Evolutionary conservation across 2,888 invertebrate species (phyloP).

Genomic region (Himalopsyche tibetana): DNA sequence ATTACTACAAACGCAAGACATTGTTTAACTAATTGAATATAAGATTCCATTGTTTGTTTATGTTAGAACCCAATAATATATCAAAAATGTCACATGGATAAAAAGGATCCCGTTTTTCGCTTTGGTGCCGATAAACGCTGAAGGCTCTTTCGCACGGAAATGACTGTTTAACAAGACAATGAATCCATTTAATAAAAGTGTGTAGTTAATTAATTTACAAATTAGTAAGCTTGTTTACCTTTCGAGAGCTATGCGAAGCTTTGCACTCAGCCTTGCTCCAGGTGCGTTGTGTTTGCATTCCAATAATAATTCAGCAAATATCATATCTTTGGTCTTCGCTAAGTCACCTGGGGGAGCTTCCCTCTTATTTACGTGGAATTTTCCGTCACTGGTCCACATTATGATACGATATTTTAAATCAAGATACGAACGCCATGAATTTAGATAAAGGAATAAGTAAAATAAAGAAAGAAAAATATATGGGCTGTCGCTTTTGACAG

Average conservation of each 20-base stretch:
- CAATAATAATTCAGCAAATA: slow-evolving; percentile 80
- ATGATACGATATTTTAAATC: background rate
- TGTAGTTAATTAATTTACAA: background rate
- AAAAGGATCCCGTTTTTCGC: background rate
- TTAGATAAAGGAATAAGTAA: slow-evolving; percentile 31
- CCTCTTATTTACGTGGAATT: slow-evolving; percentile 46
- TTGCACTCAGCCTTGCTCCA: slow-evolving; percentile 79
- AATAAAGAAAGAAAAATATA: slow-evolving; percentile 41
- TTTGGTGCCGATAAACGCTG: background rate
- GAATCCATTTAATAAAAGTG: background rate
- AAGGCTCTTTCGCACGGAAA: background rate
- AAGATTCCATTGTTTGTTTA: background rate
- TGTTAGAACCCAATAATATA: background rate
- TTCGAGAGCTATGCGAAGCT: slow-evolving; percentile 72
- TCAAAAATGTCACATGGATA: too few species aligned
- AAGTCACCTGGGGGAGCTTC: slow-evolving; percentile 49
- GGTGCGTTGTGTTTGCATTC: slow-evolving; percentile 83
- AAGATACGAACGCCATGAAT: background rate
- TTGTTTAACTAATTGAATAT: background rate
- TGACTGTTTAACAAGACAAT: background rate
- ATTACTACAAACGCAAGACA: background rate
- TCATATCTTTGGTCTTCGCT: slow-evolving; percentile 68
- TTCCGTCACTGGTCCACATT: slow-evolving; percentile 57
- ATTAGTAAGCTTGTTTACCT: slow-evolving; percentile 67
- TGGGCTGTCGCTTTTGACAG: slow-evolving; percentile 40